phyloP scores from a whole-genome alignment of 2,113 vertebrate genomes.

The Rhombomys opimus region DNA sequence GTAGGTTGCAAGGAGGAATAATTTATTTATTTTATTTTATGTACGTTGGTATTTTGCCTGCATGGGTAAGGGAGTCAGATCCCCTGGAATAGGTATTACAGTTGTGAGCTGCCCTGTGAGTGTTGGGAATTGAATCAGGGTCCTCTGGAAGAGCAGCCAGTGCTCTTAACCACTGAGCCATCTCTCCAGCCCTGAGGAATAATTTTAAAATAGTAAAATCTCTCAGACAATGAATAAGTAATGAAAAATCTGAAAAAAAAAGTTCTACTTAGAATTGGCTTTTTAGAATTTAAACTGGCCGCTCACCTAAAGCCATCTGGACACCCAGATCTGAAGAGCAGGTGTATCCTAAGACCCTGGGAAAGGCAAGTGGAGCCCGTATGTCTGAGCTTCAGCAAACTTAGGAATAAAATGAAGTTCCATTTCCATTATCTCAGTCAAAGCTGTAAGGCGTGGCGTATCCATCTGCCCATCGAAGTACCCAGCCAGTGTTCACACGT shows the following conservation, averaged over 20 bases:
- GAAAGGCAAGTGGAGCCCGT: background rate
- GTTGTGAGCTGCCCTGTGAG: background rate
- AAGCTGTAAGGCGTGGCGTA: background rate
- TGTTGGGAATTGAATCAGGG: background rate
- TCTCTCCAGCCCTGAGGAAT: background rate
- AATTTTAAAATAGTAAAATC: background rate
- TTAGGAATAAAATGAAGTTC: background rate
- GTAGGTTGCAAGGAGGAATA: background rate
- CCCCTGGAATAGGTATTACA: background rate
- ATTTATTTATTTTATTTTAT: background rate
- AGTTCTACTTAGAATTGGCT: background rate
- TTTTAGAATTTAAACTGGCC: background rate
- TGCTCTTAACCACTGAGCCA: background rate
- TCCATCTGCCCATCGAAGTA: background rate
- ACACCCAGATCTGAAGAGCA: background rate
- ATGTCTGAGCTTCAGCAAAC: background rate
- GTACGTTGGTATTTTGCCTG: background rate
- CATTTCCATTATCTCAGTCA: background rate
- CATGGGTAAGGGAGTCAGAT: background rate
- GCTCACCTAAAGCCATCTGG: background rate
- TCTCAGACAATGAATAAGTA: conserved; percentile 4
- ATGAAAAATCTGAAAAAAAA: background rate
- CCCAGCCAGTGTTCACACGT: background rate
- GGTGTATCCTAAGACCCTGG: background rate
- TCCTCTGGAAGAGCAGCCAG: background rate